Base-by-base conservation (phyloP, 1,140 invertebrate genomes). In the Lasioglossum baleicum region DNA sequence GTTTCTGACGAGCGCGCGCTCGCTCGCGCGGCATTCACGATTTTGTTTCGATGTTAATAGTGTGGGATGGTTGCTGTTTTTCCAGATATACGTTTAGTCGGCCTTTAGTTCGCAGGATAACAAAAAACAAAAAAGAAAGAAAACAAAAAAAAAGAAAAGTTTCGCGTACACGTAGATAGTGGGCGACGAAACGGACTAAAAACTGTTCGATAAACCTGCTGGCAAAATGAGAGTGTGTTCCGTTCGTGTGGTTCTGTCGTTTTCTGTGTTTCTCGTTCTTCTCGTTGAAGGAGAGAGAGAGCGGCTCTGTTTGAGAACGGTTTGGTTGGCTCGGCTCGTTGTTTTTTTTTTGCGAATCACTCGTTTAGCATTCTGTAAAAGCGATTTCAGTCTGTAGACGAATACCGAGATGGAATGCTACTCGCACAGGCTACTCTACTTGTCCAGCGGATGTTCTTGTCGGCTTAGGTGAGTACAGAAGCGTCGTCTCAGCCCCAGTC, bases 51-150 rank as follows among this genome's bases (percentile, higher is more conserved):
- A 88, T 90, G 87, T 92, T 92, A 90, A 90, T 89, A 84, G 83
- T 91, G 26, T 92, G 91, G 92, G 91, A 91, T 91, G 92, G 89
- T 92, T 92, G 87, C 88, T 92, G 83, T 91, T 90, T 93, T 93
- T 93, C 88, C 92, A 93, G 92, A 93, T 93, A 89, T 93, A 93
- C 92, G 92, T 93, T 92, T 92, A 92, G 87, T 90, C 90, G 84
- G 85, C 83, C 82, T 83, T 81, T 88, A 85, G 81, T 81, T 87
- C 82, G 83, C 87, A 61, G 85, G 78, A 84, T 58, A n/a, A 20
- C 2, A 51, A 20, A n/a, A 56, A 56, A 56, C 15, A 56, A 56
- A 17, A 56, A 20, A 26, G 26, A 26, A 26, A 26, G 26, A 26
- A 26, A 26, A 26, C 26, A 58, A 58, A n/a, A 58, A 58, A 83